Evolutionary conservation across 2,888 invertebrate genomes (phyloP).

Genomic region (Meloe dianella): DNA sequence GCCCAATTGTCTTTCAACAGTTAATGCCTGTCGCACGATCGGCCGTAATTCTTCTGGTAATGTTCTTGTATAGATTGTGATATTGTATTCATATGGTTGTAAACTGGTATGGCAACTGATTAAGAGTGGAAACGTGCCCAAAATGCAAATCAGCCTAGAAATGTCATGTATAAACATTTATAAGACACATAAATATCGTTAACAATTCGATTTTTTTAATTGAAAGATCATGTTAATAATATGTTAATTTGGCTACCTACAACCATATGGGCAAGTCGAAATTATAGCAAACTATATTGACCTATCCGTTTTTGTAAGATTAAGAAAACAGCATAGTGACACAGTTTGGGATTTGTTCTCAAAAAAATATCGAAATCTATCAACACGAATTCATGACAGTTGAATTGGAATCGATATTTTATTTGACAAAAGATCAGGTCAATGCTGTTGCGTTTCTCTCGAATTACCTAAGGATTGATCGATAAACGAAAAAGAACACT

Average conservation of each 20-base stretch:
- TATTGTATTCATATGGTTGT: slow-evolving; percentile 42
- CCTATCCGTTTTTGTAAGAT: not conserved
- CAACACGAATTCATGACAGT: slow-evolving; percentile 8
- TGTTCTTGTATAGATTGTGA: slow-evolving; percentile 52
- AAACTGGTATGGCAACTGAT: slow-evolving; percentile 10
- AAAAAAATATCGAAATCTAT: slow-evolving; percentile 12
- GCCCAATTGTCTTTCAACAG: slow-evolving; percentile 44
- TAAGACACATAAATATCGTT: no score
- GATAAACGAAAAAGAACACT: not conserved
- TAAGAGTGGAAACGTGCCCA: slow-evolving; percentile 14
- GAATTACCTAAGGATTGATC: not conserved
- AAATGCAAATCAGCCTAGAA: slow-evolving; percentile 9
- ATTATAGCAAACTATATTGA: slow-evolving; percentile 8
- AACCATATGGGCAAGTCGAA: slow-evolving; percentile 4
- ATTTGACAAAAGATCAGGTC: not conserved
- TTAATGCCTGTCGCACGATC: slow-evolving; percentile 50
- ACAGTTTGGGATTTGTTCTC: slow-evolving; percentile 11
- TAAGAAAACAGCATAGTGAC: slow-evolving; percentile 8
- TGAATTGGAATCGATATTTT: not conserved
- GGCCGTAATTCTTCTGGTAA: slow-evolving; percentile 53
- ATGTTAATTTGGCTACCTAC: not conserved
- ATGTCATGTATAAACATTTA: not conserved
- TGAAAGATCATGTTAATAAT: not conserved
- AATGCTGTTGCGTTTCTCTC: not conserved
- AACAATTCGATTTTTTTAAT: no score